Percentiles rank a stretch among this genome's conserved stretches.
phyloP scores from a whole-genome alignment of 2,888 invertebrate genomes.

The Pseudeuparius sepicola region DNA sequence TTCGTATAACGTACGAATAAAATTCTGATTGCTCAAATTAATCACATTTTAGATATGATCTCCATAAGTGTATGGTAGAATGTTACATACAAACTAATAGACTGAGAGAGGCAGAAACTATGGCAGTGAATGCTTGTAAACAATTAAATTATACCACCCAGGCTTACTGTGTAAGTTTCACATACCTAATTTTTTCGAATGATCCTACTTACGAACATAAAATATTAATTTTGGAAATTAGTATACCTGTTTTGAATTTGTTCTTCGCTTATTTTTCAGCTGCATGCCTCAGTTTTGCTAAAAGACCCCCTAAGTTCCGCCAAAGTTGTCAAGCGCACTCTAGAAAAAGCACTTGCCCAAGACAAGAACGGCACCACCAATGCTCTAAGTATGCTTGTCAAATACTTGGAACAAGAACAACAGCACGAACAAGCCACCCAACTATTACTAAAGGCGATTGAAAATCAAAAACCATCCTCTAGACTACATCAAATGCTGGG shows the following conservation, averaged over 20 bases:
- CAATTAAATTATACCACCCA: constrained; percentile 62
- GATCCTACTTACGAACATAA: constrained; percentile 3
- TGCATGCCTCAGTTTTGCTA: constrained; percentile 64
- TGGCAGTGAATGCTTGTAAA: constrained; percentile 62
- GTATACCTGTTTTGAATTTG: background rate
- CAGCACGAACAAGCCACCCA: constrained; percentile 57
- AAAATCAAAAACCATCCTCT: constrained; percentile 46
- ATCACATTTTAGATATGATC: constrained; percentile 50
- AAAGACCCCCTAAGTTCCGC: constrained; percentile 51
- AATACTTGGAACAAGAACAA: constrained; percentile 57
- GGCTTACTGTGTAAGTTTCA: constrained; percentile 57
- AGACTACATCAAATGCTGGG: constrained; percentile 56
- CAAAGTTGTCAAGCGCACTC: constrained; percentile 53
- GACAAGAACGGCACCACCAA: constrained; percentile 59
- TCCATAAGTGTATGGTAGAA: constrained; percentile 68
- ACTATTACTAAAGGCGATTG: constrained; percentile 55
- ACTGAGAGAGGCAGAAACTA: constrained; percentile 59
- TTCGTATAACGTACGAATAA: too few relatives aligned
- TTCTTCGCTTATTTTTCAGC: constrained; percentile 40
- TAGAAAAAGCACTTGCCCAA: constrained; percentile 62
- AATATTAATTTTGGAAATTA: constrained; percentile 8
- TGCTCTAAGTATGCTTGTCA: constrained; percentile 61
- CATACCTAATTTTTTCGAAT: too few relatives aligned
- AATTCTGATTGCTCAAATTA: too few relatives aligned
- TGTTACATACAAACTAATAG: constrained; percentile 60